Evolutionary conservation across 2,113 vertebrate genomes (phyloP).

Genomic region (Dolichallabes microphthalmus): DNA sequence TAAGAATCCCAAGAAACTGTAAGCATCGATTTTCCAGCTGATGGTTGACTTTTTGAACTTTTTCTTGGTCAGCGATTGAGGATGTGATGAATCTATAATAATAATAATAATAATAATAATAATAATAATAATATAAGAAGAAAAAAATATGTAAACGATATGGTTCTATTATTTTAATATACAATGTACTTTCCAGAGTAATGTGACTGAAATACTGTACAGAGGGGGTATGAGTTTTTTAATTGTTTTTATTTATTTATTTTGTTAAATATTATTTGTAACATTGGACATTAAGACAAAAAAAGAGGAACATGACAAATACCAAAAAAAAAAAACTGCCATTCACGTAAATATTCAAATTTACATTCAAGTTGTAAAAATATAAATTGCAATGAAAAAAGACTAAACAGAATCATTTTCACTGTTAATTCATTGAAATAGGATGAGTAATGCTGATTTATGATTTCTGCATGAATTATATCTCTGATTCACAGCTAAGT

Average conservation of each 20-base stretch:
- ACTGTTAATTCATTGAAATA: neutral
- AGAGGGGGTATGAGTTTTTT: neutral
- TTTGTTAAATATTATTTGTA: neutral
- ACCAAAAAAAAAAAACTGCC: neutral
- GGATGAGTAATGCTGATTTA: neutral
- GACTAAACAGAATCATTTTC: neutral
- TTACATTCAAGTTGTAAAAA: neutral
- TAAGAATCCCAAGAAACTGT: too few species aligned
- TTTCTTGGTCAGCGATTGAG: too few species aligned
- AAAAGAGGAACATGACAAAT: neutral
- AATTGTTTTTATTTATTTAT: neutral
- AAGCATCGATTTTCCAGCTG: too few species aligned
- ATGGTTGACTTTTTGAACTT: too few species aligned
- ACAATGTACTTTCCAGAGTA: neutral
- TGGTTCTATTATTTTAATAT: neutral
- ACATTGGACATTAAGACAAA: neutral
- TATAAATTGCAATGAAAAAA: neutral
- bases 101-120: too few species aligned
- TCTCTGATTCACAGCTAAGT: conserved; percentile 13
- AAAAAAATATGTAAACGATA: neutral
- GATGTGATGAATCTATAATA: too few species aligned
- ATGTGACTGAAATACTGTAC: neutral
- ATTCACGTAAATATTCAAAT: neutral
- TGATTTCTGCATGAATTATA: neutral
- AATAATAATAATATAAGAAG: neutral